Evolutionary conservation across 2,888 invertebrate species (phyloP).

Genomic region (Cabera pusaria): DNA sequence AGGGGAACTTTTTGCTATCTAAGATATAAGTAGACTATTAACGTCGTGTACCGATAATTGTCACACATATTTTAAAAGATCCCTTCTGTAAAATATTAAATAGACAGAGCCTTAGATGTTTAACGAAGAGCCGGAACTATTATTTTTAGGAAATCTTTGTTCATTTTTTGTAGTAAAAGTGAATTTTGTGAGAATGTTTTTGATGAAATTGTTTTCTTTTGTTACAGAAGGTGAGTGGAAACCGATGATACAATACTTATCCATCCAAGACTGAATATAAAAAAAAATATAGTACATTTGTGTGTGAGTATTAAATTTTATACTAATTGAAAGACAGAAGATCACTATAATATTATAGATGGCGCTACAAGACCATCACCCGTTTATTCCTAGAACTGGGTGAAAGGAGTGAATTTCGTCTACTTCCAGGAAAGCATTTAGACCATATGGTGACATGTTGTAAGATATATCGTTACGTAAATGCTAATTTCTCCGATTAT

Average conservation of each 20-base stretch:
- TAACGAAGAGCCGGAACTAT: conserved; percentile 39
- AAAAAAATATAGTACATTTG: too few relatives aligned
- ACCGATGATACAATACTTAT: conserved; percentile 6
- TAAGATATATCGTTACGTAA: too few relatives aligned
- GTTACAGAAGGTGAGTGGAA: conserved; percentile 78
- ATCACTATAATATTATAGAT: too few relatives aligned
- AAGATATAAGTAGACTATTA: conserved; percentile 79
- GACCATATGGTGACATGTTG: too few relatives aligned
- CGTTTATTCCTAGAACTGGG: too few relatives aligned
- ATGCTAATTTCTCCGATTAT: too few relatives aligned
- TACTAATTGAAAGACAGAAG: too few relatives aligned
- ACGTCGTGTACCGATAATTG: conserved; percentile 82
- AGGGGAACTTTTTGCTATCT: conserved; percentile 70
- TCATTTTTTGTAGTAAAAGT: conserved; percentile 18
- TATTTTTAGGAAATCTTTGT: conserved; percentile 42
- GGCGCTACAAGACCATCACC: too few relatives aligned
- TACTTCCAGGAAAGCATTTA: too few relatives aligned
- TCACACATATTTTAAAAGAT: conserved; percentile 81
- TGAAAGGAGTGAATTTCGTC: too few relatives aligned
- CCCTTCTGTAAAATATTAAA: conserved; percentile 46
- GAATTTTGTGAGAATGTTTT: conserved; percentile 53
- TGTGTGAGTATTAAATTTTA: too few relatives aligned
- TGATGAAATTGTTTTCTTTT: conserved; percentile 54
- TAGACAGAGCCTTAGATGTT: conserved; percentile 25
- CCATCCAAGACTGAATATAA: conserved; percentile 3